Base-by-base conservation (phyloP, 2,113 vertebrate genomes). In the Brachyistius frenatus region DNA sequence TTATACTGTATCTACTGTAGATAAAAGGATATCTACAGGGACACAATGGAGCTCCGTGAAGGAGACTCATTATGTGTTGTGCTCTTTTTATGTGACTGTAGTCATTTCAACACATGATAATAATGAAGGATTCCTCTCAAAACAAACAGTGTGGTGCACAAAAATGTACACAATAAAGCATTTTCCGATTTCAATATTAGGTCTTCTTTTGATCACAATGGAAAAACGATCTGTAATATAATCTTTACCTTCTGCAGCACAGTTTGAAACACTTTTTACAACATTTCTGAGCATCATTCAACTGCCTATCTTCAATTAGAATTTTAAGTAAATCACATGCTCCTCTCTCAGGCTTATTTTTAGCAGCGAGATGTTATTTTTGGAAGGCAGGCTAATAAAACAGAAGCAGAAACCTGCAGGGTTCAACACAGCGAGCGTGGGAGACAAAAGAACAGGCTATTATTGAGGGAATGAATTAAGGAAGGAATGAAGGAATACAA, bases 21-120 rank as follows among this genome's bases (percentile, higher is more conserved):
- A 85, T 88, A 65, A 80, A 53, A 65, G 44, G 66, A 70, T 60
- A 52, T 74, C 74, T 53, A 55, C 52, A 14, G 80, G 76, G 64
- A 86, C 60, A 73, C 66, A 77, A 33, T 33, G 53, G 53, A 36
- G 64, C 60, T 74, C 57, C 41, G 47, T 87, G 67, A 84, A 84
- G 80, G 87, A 84, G 82, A 81, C 84, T 87, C 55, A 30, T 5
- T 46, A 8, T 46, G 31, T 44, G 46, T 36, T 36, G 46, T 23
- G 53, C 33, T 35, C 54, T 71, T 81, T 56, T 81, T 56, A 63
- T 63, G 68, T 69, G 16, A 7, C 13, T 44, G 23, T 5, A 37
- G 41, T 50, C 7, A 5, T 63, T 47, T 67, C 55, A 71, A 10
- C 47, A 50, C 15, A 36, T 44, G 70, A 47, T 50, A 36, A 58